Evolutionary conservation across 1,140 invertebrate genomes (phyloP).

Genomic region (Drosophila sproati): DNA sequence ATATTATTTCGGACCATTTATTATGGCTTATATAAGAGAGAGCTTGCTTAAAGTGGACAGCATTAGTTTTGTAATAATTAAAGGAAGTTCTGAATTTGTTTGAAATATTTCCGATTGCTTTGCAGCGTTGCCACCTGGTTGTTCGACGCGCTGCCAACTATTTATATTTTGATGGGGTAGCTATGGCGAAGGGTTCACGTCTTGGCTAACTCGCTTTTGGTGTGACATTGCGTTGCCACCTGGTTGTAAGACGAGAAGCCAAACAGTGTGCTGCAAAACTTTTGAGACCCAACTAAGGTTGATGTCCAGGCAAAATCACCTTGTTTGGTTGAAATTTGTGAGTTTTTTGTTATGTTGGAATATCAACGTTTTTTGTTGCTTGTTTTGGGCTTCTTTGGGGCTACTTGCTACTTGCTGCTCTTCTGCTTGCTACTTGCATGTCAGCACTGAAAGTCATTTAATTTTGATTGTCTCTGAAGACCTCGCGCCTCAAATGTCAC

Average conservation of each 20-base stretch:
- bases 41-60: too few species aligned
- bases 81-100: not conserved
- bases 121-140: not conserved
- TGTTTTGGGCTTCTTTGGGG: too few species aligned
- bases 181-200: not conserved
- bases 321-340: too few species aligned
- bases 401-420: not conserved
- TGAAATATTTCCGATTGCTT: not conserved
- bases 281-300: too few species aligned
- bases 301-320: too few species aligned
- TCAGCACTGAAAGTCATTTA: slow-evolving; percentile 33
- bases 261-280: too few species aligned
- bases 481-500: slow-evolving; percentile 32
- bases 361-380: not conserved
- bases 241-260: too few species aligned
- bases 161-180: not conserved
- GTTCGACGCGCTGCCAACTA: not conserved
- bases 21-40: too few species aligned
- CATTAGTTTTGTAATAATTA: too few species aligned
- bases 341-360: not conserved
- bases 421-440: slow-evolving; percentile 21
- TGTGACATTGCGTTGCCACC: too few species aligned
- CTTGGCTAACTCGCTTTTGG: not conserved
- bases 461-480: slow-evolving; percentile 47
- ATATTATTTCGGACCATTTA: too few species aligned